Conservation (phyloP, 2,888 invertebrate genomes). For the Folsomia manolachei region DNA sequence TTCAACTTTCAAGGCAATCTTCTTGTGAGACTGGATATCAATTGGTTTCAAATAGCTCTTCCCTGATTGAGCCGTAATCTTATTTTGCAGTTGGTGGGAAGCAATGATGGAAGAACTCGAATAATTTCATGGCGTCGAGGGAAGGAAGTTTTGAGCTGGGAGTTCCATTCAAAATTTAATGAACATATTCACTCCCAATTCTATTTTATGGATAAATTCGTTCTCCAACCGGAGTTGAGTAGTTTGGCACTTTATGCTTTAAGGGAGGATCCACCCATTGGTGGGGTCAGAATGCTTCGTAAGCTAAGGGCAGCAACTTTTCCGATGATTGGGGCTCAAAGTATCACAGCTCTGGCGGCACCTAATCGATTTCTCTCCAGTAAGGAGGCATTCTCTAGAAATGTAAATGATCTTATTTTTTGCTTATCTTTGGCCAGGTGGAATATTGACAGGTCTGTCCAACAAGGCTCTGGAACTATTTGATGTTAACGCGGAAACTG, state of each 20-base stretch:
- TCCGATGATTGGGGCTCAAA: slow-evolving; percentile 36
- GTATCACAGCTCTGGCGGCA: slow-evolving; percentile 43
- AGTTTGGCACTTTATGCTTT: slow-evolving; percentile 41
- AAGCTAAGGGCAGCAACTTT: slow-evolving; percentile 45
- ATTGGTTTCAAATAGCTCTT: neutral
- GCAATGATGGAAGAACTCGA: slow-evolving; percentile 39
- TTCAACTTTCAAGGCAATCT: slow-evolving; percentile 43
- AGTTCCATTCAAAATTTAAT: slow-evolving; percentile 45
- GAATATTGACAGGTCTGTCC: slow-evolving; percentile 40
- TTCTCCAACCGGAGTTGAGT: slow-evolving; percentile 47
- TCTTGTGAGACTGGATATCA: slow-evolving; percentile 25
- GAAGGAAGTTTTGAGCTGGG: slow-evolving; percentile 33
- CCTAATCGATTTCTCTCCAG: slow-evolving; percentile 48
- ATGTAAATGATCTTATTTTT: too few relatives aligned
- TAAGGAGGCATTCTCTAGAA: too few relatives aligned
- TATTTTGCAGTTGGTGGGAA: slow-evolving; percentile 29
- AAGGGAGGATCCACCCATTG: neutral
- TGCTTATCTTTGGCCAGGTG: slow-evolving; percentile 33
- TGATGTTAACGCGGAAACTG: slow-evolving; percentile 44
- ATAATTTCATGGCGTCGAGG: slow-evolving; percentile 39
- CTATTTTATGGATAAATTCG: slow-evolving; percentile 50
- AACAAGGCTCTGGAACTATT: slow-evolving; percentile 42
- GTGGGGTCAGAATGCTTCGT: neutral
- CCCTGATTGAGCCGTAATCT: neutral
- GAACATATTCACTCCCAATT: slow-evolving; percentile 47